Conservation (phyloP, 2,113 vertebrate genomes). For the Isurus oxyrinchus region DNA sequence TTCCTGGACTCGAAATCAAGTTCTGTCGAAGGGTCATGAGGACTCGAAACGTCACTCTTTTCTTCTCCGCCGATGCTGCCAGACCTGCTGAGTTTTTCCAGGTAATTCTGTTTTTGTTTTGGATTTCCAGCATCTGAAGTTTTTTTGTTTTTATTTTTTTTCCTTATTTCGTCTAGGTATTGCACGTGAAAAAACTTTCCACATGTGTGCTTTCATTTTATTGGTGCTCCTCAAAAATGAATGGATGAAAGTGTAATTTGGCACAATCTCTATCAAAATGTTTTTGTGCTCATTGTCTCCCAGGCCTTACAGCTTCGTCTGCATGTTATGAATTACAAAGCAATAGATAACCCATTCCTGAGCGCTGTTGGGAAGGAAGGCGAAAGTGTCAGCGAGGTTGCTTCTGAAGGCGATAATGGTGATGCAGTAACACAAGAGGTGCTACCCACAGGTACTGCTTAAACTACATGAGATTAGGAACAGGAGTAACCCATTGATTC, state of each 20-base stretch:
- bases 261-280: not conserved
- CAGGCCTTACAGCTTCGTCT: conserved; percentile 24
- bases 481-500: not conserved
- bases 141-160: too few species aligned
- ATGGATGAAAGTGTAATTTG: not conserved
- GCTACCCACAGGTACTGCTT: not conserved
- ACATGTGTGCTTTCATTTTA: not conserved
- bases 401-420: not conserved
- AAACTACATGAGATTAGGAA: not conserved
- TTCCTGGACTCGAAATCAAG: too few species aligned
- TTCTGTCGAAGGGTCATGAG: too few species aligned
- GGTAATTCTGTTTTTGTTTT: too few species aligned
- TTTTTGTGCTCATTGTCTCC: not conserved
- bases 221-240: not conserved
- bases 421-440: not conserved
- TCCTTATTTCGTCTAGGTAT: not conserved
- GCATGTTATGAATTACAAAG: not conserved
- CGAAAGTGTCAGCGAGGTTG: not conserved
- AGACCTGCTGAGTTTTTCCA: too few species aligned
- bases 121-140: too few species aligned
- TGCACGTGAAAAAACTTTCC: not conserved
- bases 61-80: too few species aligned
- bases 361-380: not conserved
- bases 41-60: too few species aligned
- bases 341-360: not conserved